Base-by-base conservation (phyloP, 1,140 invertebrate genomes). In the Drosophila orena region DNA sequence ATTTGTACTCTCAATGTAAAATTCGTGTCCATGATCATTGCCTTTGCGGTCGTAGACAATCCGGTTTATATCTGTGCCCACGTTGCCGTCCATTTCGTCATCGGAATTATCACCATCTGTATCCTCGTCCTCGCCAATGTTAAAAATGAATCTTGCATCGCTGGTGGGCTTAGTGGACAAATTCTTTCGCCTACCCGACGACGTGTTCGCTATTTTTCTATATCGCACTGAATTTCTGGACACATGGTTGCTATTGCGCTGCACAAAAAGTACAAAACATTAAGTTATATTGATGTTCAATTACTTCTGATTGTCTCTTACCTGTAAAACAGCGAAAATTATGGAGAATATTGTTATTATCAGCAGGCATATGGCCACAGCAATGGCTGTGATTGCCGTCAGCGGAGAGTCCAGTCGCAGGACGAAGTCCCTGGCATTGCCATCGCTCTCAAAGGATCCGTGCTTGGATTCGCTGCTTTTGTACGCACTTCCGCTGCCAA, bases 291-390 rank as follows among this genome's bases (percentile, higher is more conserved):
- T 2, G 2, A 2, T 3, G 8, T 10, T 30, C 30, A 2, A 40
- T 30, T 20, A 42, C 7, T 10, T 11, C 17, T 20, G 17, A 2
- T 7, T 55, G n/a, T 35, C 34, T 8, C 92, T 77, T 89, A 96
- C 95, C 94, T 96, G 95, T 74, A 96, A 90, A 22, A 94, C 93
- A 69, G 95, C 93, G 92, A 96, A 95, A 72, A 96, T 94, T 22
- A 95, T 93, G 8, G 94, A 93, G 78, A 96, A 96, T 27, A 96
- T 91, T 4, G 95, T 94, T 15, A 96, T 93, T 22, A 95, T 94
- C 49, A 95, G 93, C 66, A 95, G 91, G 81, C 95, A 95, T 42
- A 94, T 95, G 44, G 94, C 94, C 46, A 95, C 93, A 8, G 95
- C 95, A 74, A 96, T 92, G 1, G 94, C 94, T 0, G 95, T 95